These are phyloP conservation scores for Portunus trituberculatus DNA, from an alignment of 1,140 invertebrate species.

Conservation along the genomic window DNA sequence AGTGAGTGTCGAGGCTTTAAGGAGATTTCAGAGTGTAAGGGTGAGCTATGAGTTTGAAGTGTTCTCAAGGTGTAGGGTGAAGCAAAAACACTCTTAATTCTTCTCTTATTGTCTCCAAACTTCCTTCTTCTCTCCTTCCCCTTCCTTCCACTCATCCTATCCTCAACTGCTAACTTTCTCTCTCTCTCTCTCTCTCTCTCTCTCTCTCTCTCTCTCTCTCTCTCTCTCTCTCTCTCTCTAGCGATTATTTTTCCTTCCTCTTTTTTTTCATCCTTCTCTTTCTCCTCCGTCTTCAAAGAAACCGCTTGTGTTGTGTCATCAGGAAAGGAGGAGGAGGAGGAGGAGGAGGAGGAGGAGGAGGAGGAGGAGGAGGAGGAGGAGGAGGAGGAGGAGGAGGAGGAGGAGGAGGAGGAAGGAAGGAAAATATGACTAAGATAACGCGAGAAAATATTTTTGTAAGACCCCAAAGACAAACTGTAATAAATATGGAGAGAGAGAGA, in stretches of 20 bases:
- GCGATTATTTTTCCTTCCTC: background rate
- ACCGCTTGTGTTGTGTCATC: background rate
- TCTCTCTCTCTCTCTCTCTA: constrained; percentile 15
- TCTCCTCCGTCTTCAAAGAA: background rate
- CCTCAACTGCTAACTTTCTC: background rate
- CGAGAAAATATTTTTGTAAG: background rate
- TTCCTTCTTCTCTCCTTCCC: background rate
- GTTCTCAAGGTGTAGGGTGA: background rate
- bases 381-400: constrained; percentile 13
- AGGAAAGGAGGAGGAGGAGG: background rate
- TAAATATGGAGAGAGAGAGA: constrained; percentile 2
- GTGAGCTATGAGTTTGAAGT: background rate
- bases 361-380: background rate
- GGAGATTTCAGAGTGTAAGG: background rate
- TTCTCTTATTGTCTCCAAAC: background rate
- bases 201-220: constrained; percentile 42
- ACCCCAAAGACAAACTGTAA: background rate
- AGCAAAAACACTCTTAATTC: background rate
- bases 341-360: background rate
- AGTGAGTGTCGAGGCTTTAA: background rate
- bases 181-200: constrained; percentile 40
- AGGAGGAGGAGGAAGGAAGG: constrained; percentile 10
- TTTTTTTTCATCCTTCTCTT: background rate
- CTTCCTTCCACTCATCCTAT: constrained; percentile 5
- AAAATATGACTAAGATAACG: constrained; percentile 17